Base-by-base conservation (phyloP, 2,888 invertebrate genomes). In the Brachypterus glaber region DNA sequence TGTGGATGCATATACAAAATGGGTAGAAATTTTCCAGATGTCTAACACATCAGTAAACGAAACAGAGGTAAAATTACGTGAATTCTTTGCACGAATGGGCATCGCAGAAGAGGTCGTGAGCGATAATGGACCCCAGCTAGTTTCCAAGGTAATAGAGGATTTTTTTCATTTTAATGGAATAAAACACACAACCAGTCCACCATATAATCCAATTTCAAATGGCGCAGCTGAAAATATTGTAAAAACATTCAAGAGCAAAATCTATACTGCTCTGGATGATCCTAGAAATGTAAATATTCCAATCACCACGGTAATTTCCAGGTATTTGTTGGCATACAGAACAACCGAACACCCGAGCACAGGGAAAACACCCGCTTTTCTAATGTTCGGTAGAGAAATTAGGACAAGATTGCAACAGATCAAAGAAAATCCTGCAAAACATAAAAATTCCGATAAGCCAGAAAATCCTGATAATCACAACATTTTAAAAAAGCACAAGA, bases 51-150 rank as follows among this genome's bases (percentile, higher is more conserved):
- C 29, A 4, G 33, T 30, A 4, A 21, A 24, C 4, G 30, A 40
- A 30, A 24, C 29, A 1, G 33, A 33, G 14, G 18, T 21, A 18
- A 15, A 17, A 17, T 18, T 40, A 8, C 8, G 30, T 8, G 24
- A 37, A 27, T 17, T 33, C 11, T 43, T 38, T 33, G 40, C 43
- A 30, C 12, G 38, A 8, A 34, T 34, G 12, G 43, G 34, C 3
- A 25, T 43, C 24, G 32, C 43, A 7, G 29, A 34, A n/a, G 15
- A 12, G 4, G 25, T 33, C 14, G 33, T 41, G 8, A 37, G 25
- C 4, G 40, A 43, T 25, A 37, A 37, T 33, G 43, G 35, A n/a
- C 43, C 40, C 12, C 40, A 37, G 9, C 33, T 43, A 26, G 18
- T 17, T 15, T 17, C 40, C n/a, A 34, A 31, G 21, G 11, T 24